These are phyloP conservation scores for Eupithecia pulchellata DNA, from an alignment of 2,888 invertebrate species.

Conservation along the genomic window DNA sequence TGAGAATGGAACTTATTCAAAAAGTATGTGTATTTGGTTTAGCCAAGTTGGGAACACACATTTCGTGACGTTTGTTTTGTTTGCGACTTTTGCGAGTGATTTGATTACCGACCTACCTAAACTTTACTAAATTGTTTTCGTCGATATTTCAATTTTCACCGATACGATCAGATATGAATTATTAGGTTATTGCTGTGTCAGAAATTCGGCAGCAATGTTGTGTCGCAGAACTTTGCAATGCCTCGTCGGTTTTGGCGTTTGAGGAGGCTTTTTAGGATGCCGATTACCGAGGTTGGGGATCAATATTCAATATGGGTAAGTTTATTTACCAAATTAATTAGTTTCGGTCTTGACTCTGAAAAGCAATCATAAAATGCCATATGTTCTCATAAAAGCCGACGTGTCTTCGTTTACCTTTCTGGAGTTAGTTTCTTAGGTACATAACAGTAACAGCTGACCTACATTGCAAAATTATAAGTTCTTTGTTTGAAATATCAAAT, in stretches of 20 bases:
- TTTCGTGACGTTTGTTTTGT: background rate
- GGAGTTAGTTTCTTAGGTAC: background rate
- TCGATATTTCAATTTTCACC: background rate
- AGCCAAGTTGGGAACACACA: background rate
- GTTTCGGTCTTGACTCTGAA: background rate
- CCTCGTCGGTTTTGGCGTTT: slow-evolving; percentile 66
- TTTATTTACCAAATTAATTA: slow-evolving; percentile 7
- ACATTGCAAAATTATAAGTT: slow-evolving; percentile 5
- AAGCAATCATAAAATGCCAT: background rate
- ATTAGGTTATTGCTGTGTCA: slow-evolving; percentile 54
- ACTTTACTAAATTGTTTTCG: background rate
- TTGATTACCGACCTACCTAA: background rate
- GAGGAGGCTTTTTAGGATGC: slow-evolving; percentile 86
- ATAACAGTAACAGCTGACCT: slow-evolving; percentile 20
- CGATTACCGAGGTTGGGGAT: slow-evolving; percentile 78
- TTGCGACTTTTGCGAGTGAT: background rate
- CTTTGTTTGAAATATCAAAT: slow-evolving; percentile 9
- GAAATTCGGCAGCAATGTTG: slow-evolving; percentile 59
- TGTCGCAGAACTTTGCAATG: slow-evolving; percentile 56
- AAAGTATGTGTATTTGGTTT: background rate
- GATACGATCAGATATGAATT: slow-evolving; percentile 11
- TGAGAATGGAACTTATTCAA: no score
- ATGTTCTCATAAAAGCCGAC: slow-evolving; percentile 15
- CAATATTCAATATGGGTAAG: slow-evolving; percentile 88
- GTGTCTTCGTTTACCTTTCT: background rate